A percentile compares a stretch with the other conserved stretches of the same genome.
These are phyloP conservation scores for Psettodes erumei DNA, from an alignment of 2,113 vertebrate genomes.

Conservation along the genomic window DNA sequence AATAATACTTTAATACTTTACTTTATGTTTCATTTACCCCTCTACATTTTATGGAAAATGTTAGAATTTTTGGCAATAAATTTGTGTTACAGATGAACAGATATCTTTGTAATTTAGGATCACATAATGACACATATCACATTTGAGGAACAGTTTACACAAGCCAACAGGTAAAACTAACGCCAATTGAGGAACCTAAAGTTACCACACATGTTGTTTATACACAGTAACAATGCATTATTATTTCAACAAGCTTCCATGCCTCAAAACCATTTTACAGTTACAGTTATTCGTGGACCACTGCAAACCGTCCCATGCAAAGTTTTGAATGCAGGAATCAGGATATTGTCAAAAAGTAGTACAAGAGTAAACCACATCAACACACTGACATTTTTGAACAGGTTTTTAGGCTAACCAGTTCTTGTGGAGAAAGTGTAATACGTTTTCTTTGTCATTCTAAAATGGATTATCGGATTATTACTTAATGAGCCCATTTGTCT, in stretches of 20 bases:
- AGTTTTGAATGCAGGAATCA: not conserved
- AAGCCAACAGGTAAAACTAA: not conserved
- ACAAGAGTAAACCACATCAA: not conserved
- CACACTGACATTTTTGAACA: not conserved
- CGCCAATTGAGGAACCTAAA: not conserved
- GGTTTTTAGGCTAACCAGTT: conserved; percentile 49
- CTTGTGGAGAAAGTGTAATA: conserved; percentile 25
- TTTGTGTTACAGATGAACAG: not conserved
- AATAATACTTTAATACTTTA: not conserved
- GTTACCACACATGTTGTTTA: not conserved
- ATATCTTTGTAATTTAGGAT: not conserved
- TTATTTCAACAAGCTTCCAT: not conserved
- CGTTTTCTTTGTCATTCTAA: conserved; percentile 14
- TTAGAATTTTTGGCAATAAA: too few relatives aligned
- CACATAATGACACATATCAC: not conserved
- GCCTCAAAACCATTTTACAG: not conserved
- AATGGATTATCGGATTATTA: conserved; percentile 25
- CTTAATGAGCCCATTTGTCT: conserved; percentile 10
- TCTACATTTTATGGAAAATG: too few relatives aligned
- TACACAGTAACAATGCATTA: not conserved
- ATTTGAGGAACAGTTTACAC: not conserved
- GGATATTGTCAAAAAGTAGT: not conserved
- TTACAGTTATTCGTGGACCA: too few relatives aligned
- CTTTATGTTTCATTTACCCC: not conserved
- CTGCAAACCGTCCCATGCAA: too few relatives aligned